Percentiles rank a stretch among this genome's conserved stretches.
These are phyloP conservation scores for Albula glossodonta DNA, from an alignment of 2,113 vertebrate species.

Conservation along the genomic window DNA sequence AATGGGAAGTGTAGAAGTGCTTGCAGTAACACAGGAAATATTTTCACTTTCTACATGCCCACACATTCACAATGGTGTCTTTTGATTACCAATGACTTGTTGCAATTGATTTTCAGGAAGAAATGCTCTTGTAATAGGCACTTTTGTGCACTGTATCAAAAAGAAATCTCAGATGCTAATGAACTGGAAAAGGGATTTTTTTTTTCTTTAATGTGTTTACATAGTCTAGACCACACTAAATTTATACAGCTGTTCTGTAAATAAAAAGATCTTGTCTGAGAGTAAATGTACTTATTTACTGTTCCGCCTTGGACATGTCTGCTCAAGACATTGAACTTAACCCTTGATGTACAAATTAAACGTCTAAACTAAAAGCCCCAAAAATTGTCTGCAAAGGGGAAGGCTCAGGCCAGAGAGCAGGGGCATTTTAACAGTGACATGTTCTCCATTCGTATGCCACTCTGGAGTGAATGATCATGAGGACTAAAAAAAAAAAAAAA, in stretches of 20 bases:
- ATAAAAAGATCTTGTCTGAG: background rate
- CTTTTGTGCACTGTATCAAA: background rate
- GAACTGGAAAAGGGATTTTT: slow-evolving; percentile 19
- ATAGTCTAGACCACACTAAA: background rate
- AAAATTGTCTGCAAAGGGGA: background rate
- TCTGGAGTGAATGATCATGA: background rate
- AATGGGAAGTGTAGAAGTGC: background rate
- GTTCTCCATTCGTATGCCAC: background rate
- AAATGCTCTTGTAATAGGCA: background rate
- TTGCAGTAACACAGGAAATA: background rate
- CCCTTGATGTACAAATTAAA: too few species aligned
- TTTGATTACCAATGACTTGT: background rate
- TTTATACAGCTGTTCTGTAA: slow-evolving; percentile 6
- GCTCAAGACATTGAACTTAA: too few species aligned
- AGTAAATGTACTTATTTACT: background rate
- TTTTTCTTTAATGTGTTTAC: background rate
- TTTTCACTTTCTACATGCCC: background rate
- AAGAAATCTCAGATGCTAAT: background rate
- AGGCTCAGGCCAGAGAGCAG: background rate
- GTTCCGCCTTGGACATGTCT: background rate
- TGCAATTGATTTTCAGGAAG: background rate
- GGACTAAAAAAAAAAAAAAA: too few species aligned
- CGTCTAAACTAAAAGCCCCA: background rate
- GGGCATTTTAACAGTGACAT: background rate
- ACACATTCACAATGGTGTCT: background rate